A percentile compares a stretch with the other conserved stretches of the same genome.
Conservation (phyloP, 2,888 invertebrate genomes). For the Eilema depressum region DNA sequence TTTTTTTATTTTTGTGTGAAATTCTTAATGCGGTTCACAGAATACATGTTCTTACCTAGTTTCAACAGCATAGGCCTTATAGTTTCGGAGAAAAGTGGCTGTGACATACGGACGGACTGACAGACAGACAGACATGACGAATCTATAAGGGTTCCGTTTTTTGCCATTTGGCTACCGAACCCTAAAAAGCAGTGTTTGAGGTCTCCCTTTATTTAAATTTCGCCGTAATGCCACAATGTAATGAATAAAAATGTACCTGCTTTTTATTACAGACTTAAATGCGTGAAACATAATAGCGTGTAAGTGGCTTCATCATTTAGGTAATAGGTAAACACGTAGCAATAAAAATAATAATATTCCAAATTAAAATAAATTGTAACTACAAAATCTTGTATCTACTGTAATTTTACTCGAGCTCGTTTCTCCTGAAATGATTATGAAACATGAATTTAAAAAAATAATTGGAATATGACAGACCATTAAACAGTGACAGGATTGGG, state of each 20-base stretch:
- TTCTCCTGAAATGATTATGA: constrained; percentile 25
- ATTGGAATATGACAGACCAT: constrained; percentile 66
- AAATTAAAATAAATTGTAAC: constrained; percentile 24
- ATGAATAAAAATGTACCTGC: neutral
- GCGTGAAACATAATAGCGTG: neutral
- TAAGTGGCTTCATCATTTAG: neutral
- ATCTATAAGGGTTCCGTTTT: no score
- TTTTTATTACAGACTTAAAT: neutral
- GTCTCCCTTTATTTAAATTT: neutral
- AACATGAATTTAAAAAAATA: constrained; percentile 59
- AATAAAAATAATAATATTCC: no score
- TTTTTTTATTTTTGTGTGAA: no score
- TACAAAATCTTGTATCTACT: constrained; percentile 29
- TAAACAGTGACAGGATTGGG: constrained; percentile 70
- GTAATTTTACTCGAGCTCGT: constrained; percentile 34
- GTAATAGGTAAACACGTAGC: neutral
- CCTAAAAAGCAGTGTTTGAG: neutral
- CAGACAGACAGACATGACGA: no score
- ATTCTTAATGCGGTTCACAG: no score
- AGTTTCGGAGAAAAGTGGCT: no score
- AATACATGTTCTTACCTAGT: no score
- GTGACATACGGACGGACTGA: no score
- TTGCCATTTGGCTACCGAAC: no score
- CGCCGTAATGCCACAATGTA: neutral
- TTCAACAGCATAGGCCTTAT: no score